A percentile compares a stretch with the other conserved stretches of the same genome.
These are phyloP conservation scores for Chromis chromis DNA, from an alignment of 2,797 vertebrate genomes.

Conservation along the genomic window DNA sequence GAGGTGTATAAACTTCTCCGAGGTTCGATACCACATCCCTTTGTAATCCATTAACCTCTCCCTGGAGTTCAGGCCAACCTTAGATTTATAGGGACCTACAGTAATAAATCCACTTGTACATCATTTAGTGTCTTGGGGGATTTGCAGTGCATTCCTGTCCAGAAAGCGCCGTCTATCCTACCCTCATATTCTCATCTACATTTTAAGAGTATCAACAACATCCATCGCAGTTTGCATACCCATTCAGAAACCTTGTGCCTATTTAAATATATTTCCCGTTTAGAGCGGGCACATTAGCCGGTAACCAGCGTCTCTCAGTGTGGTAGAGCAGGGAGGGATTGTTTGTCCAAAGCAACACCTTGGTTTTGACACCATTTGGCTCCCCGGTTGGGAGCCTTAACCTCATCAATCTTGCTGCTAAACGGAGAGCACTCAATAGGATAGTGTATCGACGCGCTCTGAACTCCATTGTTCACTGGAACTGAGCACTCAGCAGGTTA, in stretches of 20 bases:
- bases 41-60: slow-evolving; percentile 92
- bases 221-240: slow-evolving; percentile 38
- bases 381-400: slow-evolving; percentile 79
- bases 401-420: slow-evolving; percentile 88
- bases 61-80: slow-evolving; percentile 88
- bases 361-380: slow-evolving; percentile 80
- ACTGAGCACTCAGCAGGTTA: slow-evolving; percentile 89
- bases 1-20: slow-evolving; percentile 89
- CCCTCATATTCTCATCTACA: slow-evolving; percentile 65
- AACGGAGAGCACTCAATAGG: slow-evolving; percentile 86
- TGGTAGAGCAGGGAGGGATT: slow-evolving; percentile 40
- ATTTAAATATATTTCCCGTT: slow-evolving; percentile 20
- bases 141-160: slow-evolving; percentile 78
- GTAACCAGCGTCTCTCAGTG: slow-evolving; percentile 24
- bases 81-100: slow-evolving; percentile 88
- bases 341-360: slow-evolving; percentile 77
- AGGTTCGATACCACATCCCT: slow-evolving; percentile 89
- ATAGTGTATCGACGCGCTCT: slow-evolving; percentile 84
- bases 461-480: slow-evolving; percentile 87
- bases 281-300: slow-evolving; percentile 1
- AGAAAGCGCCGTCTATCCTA: slow-evolving; percentile 75
- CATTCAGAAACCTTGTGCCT: slow-evolving; percentile 11
- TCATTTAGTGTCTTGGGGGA: slow-evolving; percentile 88
- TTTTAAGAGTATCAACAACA: slow-evolving; percentile 49
- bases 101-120: slow-evolving; percentile 90